These are phyloP conservation scores for Rhopalosiphum nymphaeae DNA, from an alignment of 2,888 invertebrate species.

Conservation along the genomic window DNA sequence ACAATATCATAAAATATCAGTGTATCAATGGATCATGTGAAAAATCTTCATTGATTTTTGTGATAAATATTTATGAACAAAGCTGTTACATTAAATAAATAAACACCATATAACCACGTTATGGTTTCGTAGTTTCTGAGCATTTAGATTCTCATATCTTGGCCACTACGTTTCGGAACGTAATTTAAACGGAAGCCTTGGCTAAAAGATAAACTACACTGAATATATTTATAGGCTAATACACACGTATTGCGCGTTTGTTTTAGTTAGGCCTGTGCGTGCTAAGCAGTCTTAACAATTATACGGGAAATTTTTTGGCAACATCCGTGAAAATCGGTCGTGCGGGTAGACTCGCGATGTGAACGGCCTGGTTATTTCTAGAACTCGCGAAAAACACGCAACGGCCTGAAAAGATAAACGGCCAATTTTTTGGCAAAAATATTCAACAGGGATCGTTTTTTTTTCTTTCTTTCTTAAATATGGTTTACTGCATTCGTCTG, in stretches of 20 bases:
- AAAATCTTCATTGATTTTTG: neutral
- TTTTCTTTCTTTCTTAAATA: neutral
- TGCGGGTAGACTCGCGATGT: conserved; percentile 33
- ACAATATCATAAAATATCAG: neutral
- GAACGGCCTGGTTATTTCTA: conserved; percentile 65
- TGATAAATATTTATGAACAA: neutral
- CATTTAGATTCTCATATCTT: conserved; percentile 6
- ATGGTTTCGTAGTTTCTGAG: neutral
- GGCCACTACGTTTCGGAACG: neutral
- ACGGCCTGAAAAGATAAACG: conserved; percentile 65
- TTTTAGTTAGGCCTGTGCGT: conserved; percentile 59
- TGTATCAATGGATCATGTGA: neutral
- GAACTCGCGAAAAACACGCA: conserved; percentile 59
- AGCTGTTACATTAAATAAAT: neutral
- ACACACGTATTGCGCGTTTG: conserved; percentile 61
- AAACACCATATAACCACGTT: neutral
- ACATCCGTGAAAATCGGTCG: conserved; percentile 29
- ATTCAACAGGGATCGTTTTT: conserved; percentile 48
- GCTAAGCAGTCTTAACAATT: conserved; percentile 32
- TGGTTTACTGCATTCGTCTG: conserved; percentile 49
- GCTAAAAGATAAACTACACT: conserved; percentile 36
- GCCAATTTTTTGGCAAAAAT: conserved; percentile 61
- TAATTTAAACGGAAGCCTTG: conserved; percentile 36
- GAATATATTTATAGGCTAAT: conserved; percentile 57
- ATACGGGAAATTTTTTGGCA: conserved; percentile 59